Percentiles rank a stretch among this genome's conserved stretches.
Conservation (phyloP, 2,888 invertebrate species). For the Drosophila putrida region DNA sequence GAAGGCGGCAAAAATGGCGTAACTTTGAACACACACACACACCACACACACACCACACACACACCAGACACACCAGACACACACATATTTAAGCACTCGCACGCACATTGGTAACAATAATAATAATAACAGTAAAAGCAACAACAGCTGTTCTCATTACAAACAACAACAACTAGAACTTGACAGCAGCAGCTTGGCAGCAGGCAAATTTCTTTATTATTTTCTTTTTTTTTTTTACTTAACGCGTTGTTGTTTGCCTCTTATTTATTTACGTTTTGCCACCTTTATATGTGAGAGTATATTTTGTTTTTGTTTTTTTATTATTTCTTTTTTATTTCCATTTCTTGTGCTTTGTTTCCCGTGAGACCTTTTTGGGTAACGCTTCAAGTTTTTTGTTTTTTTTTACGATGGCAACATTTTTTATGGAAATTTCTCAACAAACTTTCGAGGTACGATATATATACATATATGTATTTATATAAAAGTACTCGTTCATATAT, state of each 20-base stretch:
- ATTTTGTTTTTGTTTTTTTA: conserved; percentile 18
- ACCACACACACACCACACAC: conserved; percentile 22
- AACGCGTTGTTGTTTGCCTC: background rate
- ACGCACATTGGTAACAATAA: conserved; percentile 24
- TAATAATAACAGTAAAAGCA: conserved; percentile 39
- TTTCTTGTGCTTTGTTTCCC: conserved; percentile 34
- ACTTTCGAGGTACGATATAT: conserved; percentile 23
- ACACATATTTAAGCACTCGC: conserved; percentile 17
- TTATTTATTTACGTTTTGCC: conserved; percentile 22
- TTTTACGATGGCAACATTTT: conserved; percentile 35
- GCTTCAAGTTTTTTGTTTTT: conserved; percentile 11
- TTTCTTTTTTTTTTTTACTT: conserved; percentile 4
- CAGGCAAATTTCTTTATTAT: conserved; percentile 26
- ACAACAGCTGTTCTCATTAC: conserved; percentile 41
- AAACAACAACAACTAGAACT: conserved; percentile 24
- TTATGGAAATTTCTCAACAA: conserved; percentile 31
- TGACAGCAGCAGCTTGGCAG: conserved; percentile 38
- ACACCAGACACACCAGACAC: conserved; percentile 16
- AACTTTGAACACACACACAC: conserved; percentile 24
- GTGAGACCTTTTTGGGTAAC: conserved; percentile 24
- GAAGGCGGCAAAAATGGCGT: background rate
- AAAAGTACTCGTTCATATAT: background rate
- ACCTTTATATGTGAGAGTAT: conserved; percentile 26
- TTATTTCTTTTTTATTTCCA: background rate
- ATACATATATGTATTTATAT: background rate